These are phyloP conservation scores for Metacarcinus magister DNA, from an alignment of 2,888 invertebrate genomes.

Conservation along the genomic window DNA sequence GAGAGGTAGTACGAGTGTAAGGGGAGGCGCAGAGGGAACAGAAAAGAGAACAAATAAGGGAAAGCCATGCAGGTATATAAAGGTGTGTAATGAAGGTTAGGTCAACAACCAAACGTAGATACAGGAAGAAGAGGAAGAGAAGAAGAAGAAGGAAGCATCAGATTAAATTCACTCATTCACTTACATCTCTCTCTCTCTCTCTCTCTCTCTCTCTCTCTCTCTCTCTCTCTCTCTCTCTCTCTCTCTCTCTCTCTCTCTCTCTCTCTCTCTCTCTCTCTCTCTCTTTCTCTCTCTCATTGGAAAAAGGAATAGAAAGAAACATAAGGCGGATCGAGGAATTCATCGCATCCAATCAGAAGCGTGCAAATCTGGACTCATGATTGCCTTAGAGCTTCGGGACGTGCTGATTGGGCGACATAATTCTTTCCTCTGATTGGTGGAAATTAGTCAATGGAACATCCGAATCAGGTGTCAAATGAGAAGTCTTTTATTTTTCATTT, in stretches of 20 bases:
- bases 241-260: not conserved
- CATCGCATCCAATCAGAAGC: not conserved
- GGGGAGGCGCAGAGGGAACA: too few species aligned
- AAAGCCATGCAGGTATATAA: not conserved
- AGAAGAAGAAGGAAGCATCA: not conserved
- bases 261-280: constrained; percentile 2
- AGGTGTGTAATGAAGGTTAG: not conserved
- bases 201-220: too few species aligned
- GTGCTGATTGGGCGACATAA: constrained; percentile 16
- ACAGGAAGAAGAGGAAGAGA: not conserved
- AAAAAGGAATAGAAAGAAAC: too few species aligned
- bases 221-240: too few species aligned
- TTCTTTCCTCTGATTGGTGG: constrained; percentile 28
- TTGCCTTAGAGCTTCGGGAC: constrained; percentile 11
- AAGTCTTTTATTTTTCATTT: not conserved
- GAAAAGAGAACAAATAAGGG: not conserved
- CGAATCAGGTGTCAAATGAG: constrained; percentile 6
- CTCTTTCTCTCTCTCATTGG: not conserved
- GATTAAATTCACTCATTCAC: too few species aligned
- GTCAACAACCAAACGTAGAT: not conserved
- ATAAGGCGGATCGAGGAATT: not conserved
- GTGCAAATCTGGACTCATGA: constrained; percentile 11
- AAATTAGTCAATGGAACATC: constrained; percentile 8
- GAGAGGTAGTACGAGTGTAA: too few species aligned
- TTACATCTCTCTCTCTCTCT: too few species aligned